Evolutionary conservation across 2,888 invertebrate genomes (phyloP).

Genomic region (Sminthurinus aureus): DNA sequence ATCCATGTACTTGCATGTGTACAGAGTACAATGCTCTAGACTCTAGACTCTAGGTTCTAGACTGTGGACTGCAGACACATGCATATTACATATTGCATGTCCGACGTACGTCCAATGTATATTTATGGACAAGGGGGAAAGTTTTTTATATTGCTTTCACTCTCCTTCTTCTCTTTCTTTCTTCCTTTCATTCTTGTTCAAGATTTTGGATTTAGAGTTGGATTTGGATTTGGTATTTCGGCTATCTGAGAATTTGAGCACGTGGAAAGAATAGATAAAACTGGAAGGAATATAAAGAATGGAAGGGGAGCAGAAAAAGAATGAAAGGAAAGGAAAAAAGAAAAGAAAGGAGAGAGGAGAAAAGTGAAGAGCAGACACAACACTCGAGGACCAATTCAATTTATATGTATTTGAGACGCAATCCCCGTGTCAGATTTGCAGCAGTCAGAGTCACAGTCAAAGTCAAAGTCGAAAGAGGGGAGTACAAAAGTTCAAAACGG

Average conservation of each 20-base stretch:
- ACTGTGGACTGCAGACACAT: no score
- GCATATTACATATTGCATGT: not conserved
- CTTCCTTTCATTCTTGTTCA: not conserved
- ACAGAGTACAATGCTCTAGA: no score
- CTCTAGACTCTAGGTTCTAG: no score
- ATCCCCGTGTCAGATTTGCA: no score
- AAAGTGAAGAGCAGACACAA: not conserved
- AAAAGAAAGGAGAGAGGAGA: no score
- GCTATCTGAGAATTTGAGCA: constrained; percentile 2
- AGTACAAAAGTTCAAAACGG: not conserved
- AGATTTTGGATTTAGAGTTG: not conserved
- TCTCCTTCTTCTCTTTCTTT: constrained; percentile 5
- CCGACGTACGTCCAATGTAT: not conserved
- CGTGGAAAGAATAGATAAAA: constrained; percentile 22
- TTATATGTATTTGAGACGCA: no score
- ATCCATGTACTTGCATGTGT: no score
- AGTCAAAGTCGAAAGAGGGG: not conserved
- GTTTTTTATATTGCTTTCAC: constrained; percentile 1
- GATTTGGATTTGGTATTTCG: constrained; percentile 5
- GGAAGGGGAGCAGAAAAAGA: not conserved
- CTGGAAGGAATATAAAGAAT: constrained; percentile 14
- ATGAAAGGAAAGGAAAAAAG: not conserved
- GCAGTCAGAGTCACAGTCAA: not conserved
- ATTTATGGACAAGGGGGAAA: constrained; percentile 6
- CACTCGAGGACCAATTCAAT: not conserved